Base-by-base conservation (phyloP, 2,888 invertebrate genomes). In the Apamea monoglypha region DNA sequence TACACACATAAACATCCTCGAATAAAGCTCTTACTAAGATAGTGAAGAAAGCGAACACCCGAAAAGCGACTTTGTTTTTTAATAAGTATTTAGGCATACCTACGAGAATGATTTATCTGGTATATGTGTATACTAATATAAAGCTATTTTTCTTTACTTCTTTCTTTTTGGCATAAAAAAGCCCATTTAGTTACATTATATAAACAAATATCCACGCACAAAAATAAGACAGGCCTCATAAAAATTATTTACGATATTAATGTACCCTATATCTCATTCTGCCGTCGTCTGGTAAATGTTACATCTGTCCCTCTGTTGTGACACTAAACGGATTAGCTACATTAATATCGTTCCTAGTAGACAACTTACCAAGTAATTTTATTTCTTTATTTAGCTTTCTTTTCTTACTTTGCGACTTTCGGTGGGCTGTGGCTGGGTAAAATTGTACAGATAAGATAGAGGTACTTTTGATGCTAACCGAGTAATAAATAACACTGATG, bases 271-370 rank as follows among this genome's bases (percentile, higher is more conserved):
- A 76, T 81, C 70, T 89, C 82, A 82, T 32, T 25, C 70, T 66
- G 67, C 21, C 76, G 61, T 81, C 53, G 67, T 56, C 83, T 71
- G 78, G 76, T 72, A 76, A 81, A 56, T 12, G 59, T 81, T 68
- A 77, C 89, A 68, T 59, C 63, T 75, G 77, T 71, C 56, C 47
- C 59, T 56, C 63, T 29, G 56, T 68, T 74, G 25, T 68, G 86
- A 83, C 88, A 83, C 47, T 72, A 70, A 85, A 88, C 47, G 53
- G 77, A 89, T 88, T 81, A 86, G 67, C 25, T 14, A 47, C 77
- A 89, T 89, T 81, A 73, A 85, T 80, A 87, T 79, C 75, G 72
- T 66, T 69, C 40, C 69, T 68, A 16, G 67, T 53, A 71, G 66
- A 73, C 59, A 79, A 76, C n/a, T 83, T 83, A 53, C 59, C 25